These are phyloP conservation scores for Chaetophractus vellerosus DNA, from an alignment of 2,797 vertebrate species.

Conservation along the genomic window DNA sequence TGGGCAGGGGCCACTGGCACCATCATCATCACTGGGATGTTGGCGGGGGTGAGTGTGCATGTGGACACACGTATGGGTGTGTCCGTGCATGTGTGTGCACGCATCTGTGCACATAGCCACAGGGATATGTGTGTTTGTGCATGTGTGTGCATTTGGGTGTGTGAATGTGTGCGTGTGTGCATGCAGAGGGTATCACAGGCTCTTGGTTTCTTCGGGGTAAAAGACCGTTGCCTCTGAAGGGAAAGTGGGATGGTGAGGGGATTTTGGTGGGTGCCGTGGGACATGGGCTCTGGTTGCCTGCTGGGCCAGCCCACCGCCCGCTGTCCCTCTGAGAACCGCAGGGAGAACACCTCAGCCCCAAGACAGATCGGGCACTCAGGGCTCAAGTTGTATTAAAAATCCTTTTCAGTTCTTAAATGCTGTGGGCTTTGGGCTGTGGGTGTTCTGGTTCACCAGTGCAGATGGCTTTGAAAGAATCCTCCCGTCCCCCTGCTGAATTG, in stretches of 20 bases:
- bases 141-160: not conserved
- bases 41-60: not conserved
- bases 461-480: not conserved
- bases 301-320: not conserved
- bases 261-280: not conserved
- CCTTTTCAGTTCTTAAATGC: not conserved
- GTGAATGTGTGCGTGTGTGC: not conserved
- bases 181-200: not conserved
- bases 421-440: not conserved
- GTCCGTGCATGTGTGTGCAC: not conserved
- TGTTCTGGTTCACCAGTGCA: not conserved
- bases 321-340: not conserved
- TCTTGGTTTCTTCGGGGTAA: not conserved
- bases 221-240: not conserved
- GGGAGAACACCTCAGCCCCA: not conserved
- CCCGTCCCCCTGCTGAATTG: not conserved
- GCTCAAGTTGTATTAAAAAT: not conserved
- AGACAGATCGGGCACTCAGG: not conserved
- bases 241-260: not conserved
- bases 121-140: not conserved
- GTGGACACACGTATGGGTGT: too few species aligned
- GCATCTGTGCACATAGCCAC: not conserved
- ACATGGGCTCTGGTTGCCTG: not conserved
- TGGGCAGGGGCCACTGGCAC: too few species aligned
- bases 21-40: too few species aligned